Base-by-base conservation (phyloP, 1,140 invertebrate genomes). In the Teleogryllus occipitalis region DNA sequence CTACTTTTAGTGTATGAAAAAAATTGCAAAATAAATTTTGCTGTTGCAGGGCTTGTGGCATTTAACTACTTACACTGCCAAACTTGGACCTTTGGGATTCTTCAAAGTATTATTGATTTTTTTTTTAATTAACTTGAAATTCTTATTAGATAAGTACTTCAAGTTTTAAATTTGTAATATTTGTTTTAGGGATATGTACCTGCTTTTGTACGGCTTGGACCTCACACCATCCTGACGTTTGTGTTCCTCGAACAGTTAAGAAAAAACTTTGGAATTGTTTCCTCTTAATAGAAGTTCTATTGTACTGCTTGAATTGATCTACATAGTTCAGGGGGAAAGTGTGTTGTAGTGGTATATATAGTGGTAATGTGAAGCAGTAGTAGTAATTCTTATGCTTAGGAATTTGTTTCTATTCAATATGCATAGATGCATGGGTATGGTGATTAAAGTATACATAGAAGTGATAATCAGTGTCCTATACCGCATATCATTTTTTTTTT, bases 161-260 rank as follows among this genome's bases (percentile, higher is more conserved):
- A 65, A 14, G 2, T 65, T 65, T 18, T 65, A 14, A 18, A 65
- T 14, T 7, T 39, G 27, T 1, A 73, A 18, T 73, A 18, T 81
- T 82, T 80, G 81, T 89, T 90, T 82, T 84, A 93, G 90, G 98
- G 98, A 47, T 99, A 98, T 86, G 88, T 99, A 84, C 98, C 98
- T 83, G 98, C 98, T 7, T 99, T 99, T 88, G 93, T 99, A 12
- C 92, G 98, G 65, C 88, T 99, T n/a, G 97, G 95, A 49, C 98
- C 98, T 3, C 98, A 99, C 81, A 99, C 98, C 15, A 95, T 99
- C 80, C 88, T 99, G 14, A 98, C 97, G 2, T 99, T 99, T 86
- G 90, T 99, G 39, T 97, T 99, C 86, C 90, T 99, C 82, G 98
- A 99, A 87, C 97, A 99, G 87, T 89, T 99, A 4, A 87, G 95